A percentile compares a stretch with the other conserved stretches of the same genome.
Evolutionary conservation across 1,140 invertebrate species (phyloP).

Genomic region (Bicyclus anynana): DNA sequence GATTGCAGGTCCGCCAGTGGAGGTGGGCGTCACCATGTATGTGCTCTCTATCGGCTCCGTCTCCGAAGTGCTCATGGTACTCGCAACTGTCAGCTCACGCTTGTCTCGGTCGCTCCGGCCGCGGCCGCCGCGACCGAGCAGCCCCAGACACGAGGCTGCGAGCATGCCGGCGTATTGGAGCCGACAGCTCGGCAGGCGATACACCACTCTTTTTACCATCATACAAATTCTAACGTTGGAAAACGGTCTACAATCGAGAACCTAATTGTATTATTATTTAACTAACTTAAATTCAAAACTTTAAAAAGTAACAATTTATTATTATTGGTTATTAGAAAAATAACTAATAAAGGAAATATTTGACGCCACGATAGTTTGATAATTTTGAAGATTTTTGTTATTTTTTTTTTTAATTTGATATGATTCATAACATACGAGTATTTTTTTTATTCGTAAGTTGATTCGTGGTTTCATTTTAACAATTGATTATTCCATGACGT

Average conservation of each 20-base stretch:
- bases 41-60: constrained; percentile 98
- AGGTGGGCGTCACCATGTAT: constrained; percentile 98
- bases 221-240: neutral
- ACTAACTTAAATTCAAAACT: no score
- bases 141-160: constrained; percentile 60
- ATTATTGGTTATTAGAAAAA: no score
- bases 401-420: no score
- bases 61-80: constrained; percentile 99
- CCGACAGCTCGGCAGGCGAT: constrained; percentile 45
- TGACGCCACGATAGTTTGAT: no score
- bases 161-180: constrained; percentile 68
- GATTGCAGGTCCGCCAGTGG: constrained; percentile 94
- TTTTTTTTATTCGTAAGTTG: no score
- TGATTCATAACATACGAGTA: no score
- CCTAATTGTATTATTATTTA: no score
- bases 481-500: neutral
- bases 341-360: no score
- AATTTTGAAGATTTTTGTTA: no score
- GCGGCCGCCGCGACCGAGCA: constrained; percentile 45
- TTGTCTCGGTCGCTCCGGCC: constrained; percentile 58
- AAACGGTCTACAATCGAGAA: neutral
- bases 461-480: neutral
- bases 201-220: constrained; percentile 32
- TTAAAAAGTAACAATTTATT: no score
- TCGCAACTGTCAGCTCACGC: constrained; percentile 63